A percentile compares a stretch with the other conserved stretches of the same genome.
phyloP scores from a whole-genome alignment of 2,113 vertebrate species.

The Chaetorhynchus papuensis region DNA sequence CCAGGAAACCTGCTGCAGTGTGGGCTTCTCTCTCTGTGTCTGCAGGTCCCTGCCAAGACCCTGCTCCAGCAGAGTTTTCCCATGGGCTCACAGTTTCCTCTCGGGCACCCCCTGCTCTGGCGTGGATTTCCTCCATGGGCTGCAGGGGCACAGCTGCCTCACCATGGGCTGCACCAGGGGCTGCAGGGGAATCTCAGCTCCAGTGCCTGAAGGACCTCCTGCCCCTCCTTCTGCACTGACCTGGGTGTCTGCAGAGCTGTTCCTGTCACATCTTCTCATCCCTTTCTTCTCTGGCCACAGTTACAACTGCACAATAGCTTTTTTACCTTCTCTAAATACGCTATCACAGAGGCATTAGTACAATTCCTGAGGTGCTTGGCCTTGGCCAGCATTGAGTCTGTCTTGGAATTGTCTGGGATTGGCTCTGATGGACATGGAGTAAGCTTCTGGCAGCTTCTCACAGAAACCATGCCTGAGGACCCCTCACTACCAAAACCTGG shows the following conservation, averaged over 20 bases:
- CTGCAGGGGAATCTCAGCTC: neutral
- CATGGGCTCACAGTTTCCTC: neutral
- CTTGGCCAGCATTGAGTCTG: fast-evolving
- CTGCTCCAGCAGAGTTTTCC: neutral
- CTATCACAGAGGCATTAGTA: neutral
- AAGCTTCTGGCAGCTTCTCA: neutral
- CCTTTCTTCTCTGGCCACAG: neutral
- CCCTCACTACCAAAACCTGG: neutral
- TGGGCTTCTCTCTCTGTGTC: neutral
- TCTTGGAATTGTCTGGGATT: neutral
- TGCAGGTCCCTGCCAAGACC: neutral
- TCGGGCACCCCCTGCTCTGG: too few relatives aligned
- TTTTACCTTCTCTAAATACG: neutral
- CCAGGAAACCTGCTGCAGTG: neutral
- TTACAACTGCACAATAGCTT: neutral
- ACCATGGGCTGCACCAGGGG: fast-evolving
- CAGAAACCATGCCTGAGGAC: neutral
- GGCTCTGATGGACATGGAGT: neutral
- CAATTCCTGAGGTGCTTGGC: neutral
- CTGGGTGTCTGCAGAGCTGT: neutral
- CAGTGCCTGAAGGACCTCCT: neutral
- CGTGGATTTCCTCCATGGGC: fast-evolving
- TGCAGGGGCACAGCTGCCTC: neutral
- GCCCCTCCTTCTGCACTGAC: neutral
- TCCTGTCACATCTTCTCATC: neutral